phyloP scores from a whole-genome alignment of 2,113 vertebrate species.

The Merops nubicus region DNA sequence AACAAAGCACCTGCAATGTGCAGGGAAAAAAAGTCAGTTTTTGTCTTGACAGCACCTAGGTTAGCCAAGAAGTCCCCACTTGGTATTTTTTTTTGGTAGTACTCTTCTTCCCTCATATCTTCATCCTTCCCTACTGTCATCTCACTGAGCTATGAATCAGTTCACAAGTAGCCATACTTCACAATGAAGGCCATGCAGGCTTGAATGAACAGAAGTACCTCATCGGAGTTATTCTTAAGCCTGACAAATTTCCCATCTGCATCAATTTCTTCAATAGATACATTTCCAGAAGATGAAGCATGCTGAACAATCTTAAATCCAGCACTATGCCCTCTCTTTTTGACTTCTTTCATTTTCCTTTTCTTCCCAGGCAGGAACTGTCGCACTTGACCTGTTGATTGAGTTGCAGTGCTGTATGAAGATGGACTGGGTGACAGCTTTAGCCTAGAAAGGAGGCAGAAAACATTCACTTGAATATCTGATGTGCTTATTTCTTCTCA shows the following conservation, averaged over 20 bases:
- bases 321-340: background rate
- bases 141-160: background rate
- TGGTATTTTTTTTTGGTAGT: background rate
- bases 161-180: background rate
- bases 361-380: slow-evolving; percentile 73
- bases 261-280: slow-evolving; percentile 84
- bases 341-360: slow-evolving; percentile 76
- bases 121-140: background rate
- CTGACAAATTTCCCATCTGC: slow-evolving; percentile 79
- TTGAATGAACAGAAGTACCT: slow-evolving; percentile 51
- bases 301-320: slow-evolving; percentile 74
- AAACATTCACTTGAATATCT: background rate
- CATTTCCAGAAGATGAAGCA: slow-evolving; percentile 46
- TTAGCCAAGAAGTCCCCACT: background rate
- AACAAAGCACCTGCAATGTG: background rate
- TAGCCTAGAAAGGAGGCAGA: slow-evolving; percentile 66
- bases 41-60: background rate
- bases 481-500: background rate
- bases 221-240: slow-evolving; percentile 80
- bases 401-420: slow-evolving; percentile 7
- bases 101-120: background rate
- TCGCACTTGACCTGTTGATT: slow-evolving; percentile 39
- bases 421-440: slow-evolving; percentile 77
- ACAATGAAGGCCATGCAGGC: background rate
- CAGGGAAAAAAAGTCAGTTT: background rate